Percentiles rank a stretch among this genome's conserved stretches.
Conservation (phyloP, 2,797 vertebrate genomes). For the Hapalemur alaotrensis region DNA sequence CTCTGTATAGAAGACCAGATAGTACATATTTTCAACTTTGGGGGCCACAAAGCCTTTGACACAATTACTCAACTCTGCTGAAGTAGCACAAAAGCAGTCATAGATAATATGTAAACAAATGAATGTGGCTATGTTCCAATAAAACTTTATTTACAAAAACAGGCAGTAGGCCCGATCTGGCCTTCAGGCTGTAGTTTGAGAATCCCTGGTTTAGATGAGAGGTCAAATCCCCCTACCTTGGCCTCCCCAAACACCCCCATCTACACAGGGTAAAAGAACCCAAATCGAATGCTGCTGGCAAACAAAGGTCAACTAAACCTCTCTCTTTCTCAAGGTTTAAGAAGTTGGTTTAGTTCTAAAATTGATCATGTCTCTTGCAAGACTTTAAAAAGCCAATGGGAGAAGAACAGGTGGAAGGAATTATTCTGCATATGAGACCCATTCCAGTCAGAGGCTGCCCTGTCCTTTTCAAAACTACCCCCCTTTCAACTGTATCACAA, state of each 20-base stretch:
- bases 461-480: not conserved
- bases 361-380: not conserved
- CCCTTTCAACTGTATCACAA: not conserved
- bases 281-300: not conserved
- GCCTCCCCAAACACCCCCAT: not conserved
- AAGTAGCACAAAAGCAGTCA: not conserved
- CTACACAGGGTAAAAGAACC: not conserved
- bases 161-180: too few relatives aligned
- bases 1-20: not conserved
- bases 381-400: not conserved
- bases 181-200: fast-evolving
- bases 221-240: fast-evolving
- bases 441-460: not conserved
- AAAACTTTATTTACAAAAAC: slow-evolving; percentile 12
- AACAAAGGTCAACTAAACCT: not conserved
- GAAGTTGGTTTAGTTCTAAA: not conserved
- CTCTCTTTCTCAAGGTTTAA: not conserved
- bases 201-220: not conserved
- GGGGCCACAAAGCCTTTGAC: not conserved
- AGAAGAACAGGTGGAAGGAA: slow-evolving; percentile 18
- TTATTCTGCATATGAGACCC: not conserved
- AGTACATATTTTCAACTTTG: not conserved
- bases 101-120: not conserved
- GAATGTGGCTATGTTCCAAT: not conserved
- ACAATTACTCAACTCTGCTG: not conserved